A percentile compares a stretch with the other conserved stretches of the same genome.
These are phyloP conservation scores for Chloroceryle inda DNA, from an alignment of 2,797 vertebrate species.

Conservation along the genomic window DNA sequence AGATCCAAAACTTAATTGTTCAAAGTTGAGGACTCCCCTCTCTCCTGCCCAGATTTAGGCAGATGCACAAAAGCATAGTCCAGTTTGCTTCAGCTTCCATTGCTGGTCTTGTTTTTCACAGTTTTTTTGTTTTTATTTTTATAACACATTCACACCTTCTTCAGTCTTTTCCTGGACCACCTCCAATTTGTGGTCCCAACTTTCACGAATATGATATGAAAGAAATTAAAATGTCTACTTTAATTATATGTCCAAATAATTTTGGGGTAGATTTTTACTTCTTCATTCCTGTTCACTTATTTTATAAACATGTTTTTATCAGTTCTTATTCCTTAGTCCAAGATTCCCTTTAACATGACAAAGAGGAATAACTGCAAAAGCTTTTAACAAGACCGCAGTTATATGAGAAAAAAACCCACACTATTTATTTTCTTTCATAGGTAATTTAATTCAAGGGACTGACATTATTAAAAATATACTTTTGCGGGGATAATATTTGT, in stretches of 20 bases:
- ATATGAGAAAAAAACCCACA: accelerated
- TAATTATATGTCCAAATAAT: background rate
- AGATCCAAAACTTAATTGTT: background rate
- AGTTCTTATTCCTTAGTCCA: background rate
- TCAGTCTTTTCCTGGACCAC: background rate
- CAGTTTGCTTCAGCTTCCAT: background rate
- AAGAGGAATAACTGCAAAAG: background rate
- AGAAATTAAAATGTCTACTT: background rate
- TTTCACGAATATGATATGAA: background rate
- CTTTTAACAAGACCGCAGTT: background rate
- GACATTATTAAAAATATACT: background rate
- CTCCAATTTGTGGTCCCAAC: background rate
- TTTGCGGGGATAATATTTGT: background rate
- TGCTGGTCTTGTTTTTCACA: background rate
- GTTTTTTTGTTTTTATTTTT: background rate
- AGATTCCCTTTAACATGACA: background rate
- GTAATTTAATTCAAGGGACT: background rate
- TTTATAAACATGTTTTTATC: background rate
- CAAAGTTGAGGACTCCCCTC: accelerated
- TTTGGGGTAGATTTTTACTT: background rate
- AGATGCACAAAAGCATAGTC: background rate
- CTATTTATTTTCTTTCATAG: background rate
- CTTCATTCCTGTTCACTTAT: background rate
- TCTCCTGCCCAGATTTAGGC: background rate
- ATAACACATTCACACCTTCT: background rate